Percentiles rank a stretch among this genome's conserved stretches.
These are phyloP conservation scores for Bombycilla garrulus DNA, from an alignment of 2,113 vertebrate genomes.

Conservation along the genomic window DNA sequence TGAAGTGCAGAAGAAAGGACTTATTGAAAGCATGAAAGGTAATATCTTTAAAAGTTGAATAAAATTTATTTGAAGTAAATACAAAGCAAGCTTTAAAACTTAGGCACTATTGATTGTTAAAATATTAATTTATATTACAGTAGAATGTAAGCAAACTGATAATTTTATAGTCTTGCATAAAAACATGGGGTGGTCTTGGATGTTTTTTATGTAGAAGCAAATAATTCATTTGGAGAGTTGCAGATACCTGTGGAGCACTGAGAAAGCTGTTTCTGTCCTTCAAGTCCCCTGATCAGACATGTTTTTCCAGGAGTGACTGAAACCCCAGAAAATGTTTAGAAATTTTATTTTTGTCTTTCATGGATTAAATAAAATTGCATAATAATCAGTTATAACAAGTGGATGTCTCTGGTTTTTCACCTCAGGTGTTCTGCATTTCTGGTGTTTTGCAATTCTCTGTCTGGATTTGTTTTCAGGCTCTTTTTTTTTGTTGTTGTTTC, in stretches of 20 bases:
- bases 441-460: background rate
- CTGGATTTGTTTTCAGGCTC: background rate
- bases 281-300: background rate
- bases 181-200: background rate
- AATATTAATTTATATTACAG: background rate
- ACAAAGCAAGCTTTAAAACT: background rate
- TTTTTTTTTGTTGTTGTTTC: background rate
- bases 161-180: background rate
- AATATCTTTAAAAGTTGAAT: background rate
- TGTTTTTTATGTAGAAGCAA: background rate
- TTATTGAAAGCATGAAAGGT: background rate
- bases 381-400: background rate
- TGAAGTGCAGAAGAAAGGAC: background rate
- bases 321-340: background rate
- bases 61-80: background rate
- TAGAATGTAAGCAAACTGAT: background rate
- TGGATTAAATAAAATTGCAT: background rate
- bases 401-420: accelerated
- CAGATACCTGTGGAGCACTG: background rate
- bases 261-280: background rate
- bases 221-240: background rate
- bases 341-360: background rate
- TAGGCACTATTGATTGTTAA: background rate
- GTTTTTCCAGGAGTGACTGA: background rate
- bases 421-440: background rate